These are phyloP conservation scores for Alfaro cultratus DNA, from an alignment of 2,797 vertebrate genomes.

Conservation along the genomic window DNA sequence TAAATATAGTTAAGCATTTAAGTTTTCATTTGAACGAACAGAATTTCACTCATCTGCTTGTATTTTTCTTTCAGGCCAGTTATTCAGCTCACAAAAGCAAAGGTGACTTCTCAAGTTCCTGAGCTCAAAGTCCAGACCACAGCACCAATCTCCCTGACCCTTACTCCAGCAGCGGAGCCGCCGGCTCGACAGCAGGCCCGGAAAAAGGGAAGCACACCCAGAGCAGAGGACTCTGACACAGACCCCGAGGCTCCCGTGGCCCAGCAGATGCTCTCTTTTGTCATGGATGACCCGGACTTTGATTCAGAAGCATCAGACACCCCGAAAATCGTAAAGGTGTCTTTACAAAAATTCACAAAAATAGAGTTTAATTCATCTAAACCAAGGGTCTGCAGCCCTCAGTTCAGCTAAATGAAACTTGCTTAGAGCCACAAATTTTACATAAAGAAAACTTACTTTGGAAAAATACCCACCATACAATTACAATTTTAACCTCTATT, in stretches of 20 bases:
- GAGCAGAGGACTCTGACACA: conserved; percentile 84
- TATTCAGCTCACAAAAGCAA: conserved; percentile 71
- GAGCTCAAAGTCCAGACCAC: conserved; percentile 61
- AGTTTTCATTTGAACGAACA: not conserved
- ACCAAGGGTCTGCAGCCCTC: too few relatives aligned
- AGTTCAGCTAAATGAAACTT: too few relatives aligned
- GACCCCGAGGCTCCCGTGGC: conserved; percentile 89
- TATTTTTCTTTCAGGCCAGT: conserved; percentile 74
- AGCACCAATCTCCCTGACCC: conserved; percentile 62
- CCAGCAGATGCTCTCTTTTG: conserved; percentile 94
- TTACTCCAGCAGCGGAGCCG: conserved; percentile 53
- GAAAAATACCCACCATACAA: too few relatives aligned
- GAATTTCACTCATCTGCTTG: not conserved
- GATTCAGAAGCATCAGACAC: conserved; percentile 90
- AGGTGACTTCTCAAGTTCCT: conserved; percentile 56
- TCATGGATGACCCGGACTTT: conserved; percentile 98
- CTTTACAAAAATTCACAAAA: not conserved
- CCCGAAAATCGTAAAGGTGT: conserved; percentile 79
- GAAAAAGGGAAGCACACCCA: conserved; percentile 68
- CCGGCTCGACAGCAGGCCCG: conserved; percentile 50
- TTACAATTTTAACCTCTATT: too few relatives aligned
- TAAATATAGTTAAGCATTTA: not conserved
- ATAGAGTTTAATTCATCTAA: not conserved
- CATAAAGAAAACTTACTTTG: too few relatives aligned
- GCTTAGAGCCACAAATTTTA: too few relatives aligned